Evolutionary conservation across 2,113 vertebrate species (phyloP).

Genomic region (Brevimyrus niger): DNA sequence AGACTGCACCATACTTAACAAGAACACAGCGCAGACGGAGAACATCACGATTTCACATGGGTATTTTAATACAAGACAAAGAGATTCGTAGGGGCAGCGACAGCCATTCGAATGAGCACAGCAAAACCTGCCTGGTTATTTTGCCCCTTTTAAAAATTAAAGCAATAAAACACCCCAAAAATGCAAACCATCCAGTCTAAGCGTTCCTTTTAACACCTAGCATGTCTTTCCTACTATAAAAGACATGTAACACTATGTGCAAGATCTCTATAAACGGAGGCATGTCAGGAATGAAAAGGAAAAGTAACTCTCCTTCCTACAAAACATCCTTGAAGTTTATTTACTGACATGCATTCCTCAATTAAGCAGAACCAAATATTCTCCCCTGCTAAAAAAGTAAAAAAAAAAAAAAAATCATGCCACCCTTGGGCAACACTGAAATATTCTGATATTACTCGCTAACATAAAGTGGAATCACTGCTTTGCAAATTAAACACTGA

Average conservation of each 20-base stretch:
- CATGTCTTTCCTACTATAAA: not conserved
- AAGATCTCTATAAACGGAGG: not conserved
- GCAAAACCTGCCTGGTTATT: not conserved
- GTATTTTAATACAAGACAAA: not conserved
- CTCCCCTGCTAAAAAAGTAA: not conserved
- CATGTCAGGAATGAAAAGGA: not conserved
- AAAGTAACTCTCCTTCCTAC: not conserved
- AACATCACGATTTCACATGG: not conserved
- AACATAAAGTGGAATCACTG: not conserved
- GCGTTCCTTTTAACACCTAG: not conserved
- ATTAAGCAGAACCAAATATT: not conserved
- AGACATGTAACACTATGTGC: not conserved
- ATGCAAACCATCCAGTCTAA: not conserved
- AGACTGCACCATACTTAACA: not conserved
- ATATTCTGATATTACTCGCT: not conserved
- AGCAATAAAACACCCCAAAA: not conserved
- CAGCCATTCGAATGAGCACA: not conserved
- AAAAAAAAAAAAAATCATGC: not conserved
- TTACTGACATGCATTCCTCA: not conserved
- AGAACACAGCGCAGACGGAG: not conserved
- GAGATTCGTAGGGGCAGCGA: not conserved
- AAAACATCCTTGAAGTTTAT: not conserved
- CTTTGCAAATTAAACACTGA: not conserved
- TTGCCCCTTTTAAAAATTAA: not conserved
- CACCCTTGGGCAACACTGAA: not conserved